Conservation (phyloP, 2,888 invertebrate genomes). For the Pyrocoelia pectoralis region DNA sequence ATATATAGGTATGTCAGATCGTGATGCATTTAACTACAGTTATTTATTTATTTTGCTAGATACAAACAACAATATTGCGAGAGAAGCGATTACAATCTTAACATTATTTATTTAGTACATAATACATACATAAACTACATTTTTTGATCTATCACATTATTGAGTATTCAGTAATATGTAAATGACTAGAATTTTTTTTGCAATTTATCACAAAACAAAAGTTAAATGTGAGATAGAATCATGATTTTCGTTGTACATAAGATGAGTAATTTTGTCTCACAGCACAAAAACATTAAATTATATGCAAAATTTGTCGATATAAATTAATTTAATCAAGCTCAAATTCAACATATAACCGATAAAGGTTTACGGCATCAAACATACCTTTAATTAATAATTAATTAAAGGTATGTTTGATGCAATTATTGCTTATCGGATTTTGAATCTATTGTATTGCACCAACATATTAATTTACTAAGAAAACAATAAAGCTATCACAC, state of each 20-base stretch:
- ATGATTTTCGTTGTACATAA: not conserved
- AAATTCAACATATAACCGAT: too few relatives aligned
- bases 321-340: too few relatives aligned
- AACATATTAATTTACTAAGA: too few relatives aligned
- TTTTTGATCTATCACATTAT: conserved; percentile 31
- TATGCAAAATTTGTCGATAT: too few relatives aligned
- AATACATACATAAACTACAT: conserved; percentile 16
- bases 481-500: too few relatives aligned
- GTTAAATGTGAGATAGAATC: not conserved
- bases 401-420: too few relatives aligned
- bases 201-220: conserved; percentile 16
- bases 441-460: too few relatives aligned
- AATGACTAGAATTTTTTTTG: conserved; percentile 28
- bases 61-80: conserved; percentile 8
- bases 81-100: conserved; percentile 12
- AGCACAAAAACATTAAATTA: too few relatives aligned
- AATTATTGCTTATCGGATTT: too few relatives aligned
- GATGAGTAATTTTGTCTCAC: too few relatives aligned
- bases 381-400: too few relatives aligned
- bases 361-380: too few relatives aligned
- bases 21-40: conserved; percentile 11
- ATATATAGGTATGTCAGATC: conserved; percentile 4
- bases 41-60: not conserved
- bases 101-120: conserved; percentile 6
- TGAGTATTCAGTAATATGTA: conserved; percentile 25